Base-by-base conservation (phyloP, 2,113 vertebrate genomes). In the Colinus virginianus region DNA sequence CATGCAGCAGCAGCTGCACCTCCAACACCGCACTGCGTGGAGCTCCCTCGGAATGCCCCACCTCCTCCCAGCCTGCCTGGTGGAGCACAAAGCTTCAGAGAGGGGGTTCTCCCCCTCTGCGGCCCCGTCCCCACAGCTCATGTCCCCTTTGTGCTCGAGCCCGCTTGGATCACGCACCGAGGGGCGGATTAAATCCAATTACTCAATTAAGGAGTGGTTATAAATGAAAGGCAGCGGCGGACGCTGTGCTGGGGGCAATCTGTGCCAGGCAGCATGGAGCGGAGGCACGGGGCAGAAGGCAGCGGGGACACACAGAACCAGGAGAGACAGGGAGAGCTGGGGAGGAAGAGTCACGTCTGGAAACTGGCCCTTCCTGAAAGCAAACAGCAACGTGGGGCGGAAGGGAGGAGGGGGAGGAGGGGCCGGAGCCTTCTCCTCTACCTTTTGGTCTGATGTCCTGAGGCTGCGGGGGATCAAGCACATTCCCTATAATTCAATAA, bases 401-500 rank as follows among this genome's bases (percentile, higher is more conserved):
- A 40, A 67, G 55, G 43, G 59, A 51, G n/a, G 40, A 28, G 4
- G 3, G 53, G 90, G 88, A 87, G 92, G 87, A 80, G 55, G 59
- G 72, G 48, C 40, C 4, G 16, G 84, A 66, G 84, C 16, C 22
- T 78, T 88, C 78, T 78, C 13, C 0, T 64, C 90, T 83, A 75
- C 78, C 87, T 78, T 68, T 71, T 32, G 67, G 66, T 81, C 62
- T 11, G 82, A 93, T 92, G 51, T 93, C 95, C 96, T 9, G 84
- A 93, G 94, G 95, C 86, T 69, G 84, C 43, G 61, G 91, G 88
- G 87, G 61, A 94, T 77, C 80, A 63, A 95, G 90, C 78, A 67
- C 93, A 93, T 97, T 93, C 80, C 90, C 84, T 75, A 80, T 98
- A 98, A 99, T 98, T 96, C 91, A 96, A 98, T 98, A 98, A 98